Percentiles rank a stretch among this genome's conserved stretches.
phyloP scores from a whole-genome alignment of 2,113 vertebrate species.

The Cercocebus atys region DNA sequence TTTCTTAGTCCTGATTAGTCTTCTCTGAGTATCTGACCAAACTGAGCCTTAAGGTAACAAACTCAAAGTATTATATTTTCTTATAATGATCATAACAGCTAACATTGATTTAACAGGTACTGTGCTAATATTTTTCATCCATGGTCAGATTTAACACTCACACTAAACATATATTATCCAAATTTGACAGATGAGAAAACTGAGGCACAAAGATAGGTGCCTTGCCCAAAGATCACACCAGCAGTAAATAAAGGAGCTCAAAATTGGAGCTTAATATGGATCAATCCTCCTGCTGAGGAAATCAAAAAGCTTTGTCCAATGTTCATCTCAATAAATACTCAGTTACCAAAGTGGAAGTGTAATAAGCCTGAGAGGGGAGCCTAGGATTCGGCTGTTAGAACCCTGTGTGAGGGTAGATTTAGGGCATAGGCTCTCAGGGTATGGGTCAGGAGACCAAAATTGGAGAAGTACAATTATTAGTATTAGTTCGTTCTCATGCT shows the following conservation, averaged over 20 bases:
- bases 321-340: background rate
- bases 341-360: background rate
- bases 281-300: background rate
- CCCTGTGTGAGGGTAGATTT: background rate
- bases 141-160: background rate
- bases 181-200: background rate
- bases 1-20: background rate
- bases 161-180: background rate
- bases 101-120: background rate
- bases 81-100: background rate
- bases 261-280: background rate
- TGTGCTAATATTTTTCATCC: background rate
- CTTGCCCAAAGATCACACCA: background rate
- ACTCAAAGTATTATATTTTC: background rate
- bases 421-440: background rate
- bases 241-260: background rate
- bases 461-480: background rate
- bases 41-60: background rate
- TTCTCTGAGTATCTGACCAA: conserved; percentile 5
- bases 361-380: background rate
- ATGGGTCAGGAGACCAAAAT: background rate
- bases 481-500: too few relatives aligned
- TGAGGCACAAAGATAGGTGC: background rate
- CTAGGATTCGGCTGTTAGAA: background rate
- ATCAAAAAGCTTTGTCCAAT: background rate